Conservation (phyloP, 2,888 invertebrate species). For the Sarcophaga subvicina region DNA sequence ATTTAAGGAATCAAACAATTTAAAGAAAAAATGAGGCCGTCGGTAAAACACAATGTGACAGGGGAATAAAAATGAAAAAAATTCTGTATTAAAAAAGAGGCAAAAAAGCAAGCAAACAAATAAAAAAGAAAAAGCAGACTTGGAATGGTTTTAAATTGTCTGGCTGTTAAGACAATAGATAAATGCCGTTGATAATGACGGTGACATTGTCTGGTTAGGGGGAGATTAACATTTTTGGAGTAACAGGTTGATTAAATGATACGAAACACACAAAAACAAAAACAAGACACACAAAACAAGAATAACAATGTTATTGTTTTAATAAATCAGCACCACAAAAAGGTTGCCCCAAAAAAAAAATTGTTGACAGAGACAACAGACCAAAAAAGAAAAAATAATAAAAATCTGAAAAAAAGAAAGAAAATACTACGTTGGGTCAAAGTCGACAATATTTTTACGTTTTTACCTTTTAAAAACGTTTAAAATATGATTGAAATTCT, state of each 20-base stretch:
- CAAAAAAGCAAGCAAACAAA: too few relatives aligned
- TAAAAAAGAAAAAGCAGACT: neutral
- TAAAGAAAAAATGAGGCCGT: too few relatives aligned
- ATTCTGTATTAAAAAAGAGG: neutral
- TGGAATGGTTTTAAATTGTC: constrained; percentile 21
- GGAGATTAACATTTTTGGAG: constrained; percentile 32
- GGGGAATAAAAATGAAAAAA: too few relatives aligned
- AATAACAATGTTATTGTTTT: constrained; percentile 1
- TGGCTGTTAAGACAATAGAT: constrained; percentile 17
- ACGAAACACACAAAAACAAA: neutral
- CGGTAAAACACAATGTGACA: too few relatives aligned
- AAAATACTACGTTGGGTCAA: neutral
- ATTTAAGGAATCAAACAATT: too few relatives aligned
- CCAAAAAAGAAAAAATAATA: neutral
- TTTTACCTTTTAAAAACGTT: too few relatives aligned
- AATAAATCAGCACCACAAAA: constrained; percentile 48
- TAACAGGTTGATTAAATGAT: constrained; percentile 55
- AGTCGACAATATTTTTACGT: too few relatives aligned
- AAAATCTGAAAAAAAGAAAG: neutral
- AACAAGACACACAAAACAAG: neutral
- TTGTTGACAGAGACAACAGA: constrained; percentile 33
- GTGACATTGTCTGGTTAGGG: neutral
- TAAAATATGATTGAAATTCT: too few relatives aligned
- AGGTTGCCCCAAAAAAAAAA: constrained; percentile 36
- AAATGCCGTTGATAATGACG: neutral